These are phyloP conservation scores for Parus major DNA, from an alignment of 2,113 vertebrate species.

Conservation along the genomic window DNA sequence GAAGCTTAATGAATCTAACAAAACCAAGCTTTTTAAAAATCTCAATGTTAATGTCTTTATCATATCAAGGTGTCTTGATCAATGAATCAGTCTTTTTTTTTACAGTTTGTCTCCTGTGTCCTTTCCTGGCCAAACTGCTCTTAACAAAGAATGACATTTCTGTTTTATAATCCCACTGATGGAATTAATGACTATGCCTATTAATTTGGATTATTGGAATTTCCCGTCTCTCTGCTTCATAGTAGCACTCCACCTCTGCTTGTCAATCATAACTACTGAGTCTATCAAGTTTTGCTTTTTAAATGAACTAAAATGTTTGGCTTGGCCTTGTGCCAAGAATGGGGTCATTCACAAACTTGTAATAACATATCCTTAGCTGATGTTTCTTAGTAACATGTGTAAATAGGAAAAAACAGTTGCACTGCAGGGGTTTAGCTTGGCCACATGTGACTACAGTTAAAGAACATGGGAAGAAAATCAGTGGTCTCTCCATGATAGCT, in stretches of 20 bases:
- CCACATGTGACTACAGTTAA: constrained; percentile 56
- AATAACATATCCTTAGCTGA: constrained; percentile 71
- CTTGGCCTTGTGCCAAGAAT: constrained; percentile 62
- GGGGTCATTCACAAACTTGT: constrained; percentile 74
- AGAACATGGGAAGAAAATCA: constrained; percentile 59
- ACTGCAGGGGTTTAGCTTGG: constrained; percentile 61
- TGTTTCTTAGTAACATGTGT: constrained; percentile 75
- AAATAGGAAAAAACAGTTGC: constrained; percentile 79
- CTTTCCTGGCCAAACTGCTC: not conserved
- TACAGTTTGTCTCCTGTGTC: not conserved
- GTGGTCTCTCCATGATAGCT: constrained; percentile 28
- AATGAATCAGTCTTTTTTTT: not conserved
- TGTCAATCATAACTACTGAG: constrained; percentile 70
- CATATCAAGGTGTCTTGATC: not conserved
- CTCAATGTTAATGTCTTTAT: not conserved
- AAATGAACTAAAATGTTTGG: constrained; percentile 72
- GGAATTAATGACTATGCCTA: constrained; percentile 31
- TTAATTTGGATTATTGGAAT: constrained; percentile 49
- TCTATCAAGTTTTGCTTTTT: constrained; percentile 63
- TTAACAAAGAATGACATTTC: not conserved
- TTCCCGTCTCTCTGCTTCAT: constrained; percentile 10
- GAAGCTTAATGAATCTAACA: not conserved
- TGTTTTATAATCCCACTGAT: not conserved
- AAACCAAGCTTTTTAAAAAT: not conserved
- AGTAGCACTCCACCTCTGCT: constrained; percentile 50